Conservation (phyloP, 2,888 invertebrate genomes). For the Brachyptera risi region DNA sequence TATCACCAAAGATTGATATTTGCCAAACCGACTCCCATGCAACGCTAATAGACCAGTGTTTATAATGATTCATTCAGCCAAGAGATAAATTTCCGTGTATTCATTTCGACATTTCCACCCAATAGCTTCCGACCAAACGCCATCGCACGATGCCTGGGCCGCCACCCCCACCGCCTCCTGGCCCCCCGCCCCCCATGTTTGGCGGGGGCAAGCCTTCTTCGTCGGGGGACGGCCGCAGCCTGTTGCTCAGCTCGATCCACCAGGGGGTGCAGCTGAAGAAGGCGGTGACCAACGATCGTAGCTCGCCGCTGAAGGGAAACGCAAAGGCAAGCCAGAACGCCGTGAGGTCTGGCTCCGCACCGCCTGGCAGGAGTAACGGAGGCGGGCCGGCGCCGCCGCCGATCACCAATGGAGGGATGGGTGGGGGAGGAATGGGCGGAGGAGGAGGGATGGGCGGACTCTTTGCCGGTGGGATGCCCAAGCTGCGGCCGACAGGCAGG, state of each 20-base stretch:
- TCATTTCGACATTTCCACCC: too few species aligned
- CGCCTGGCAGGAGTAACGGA: background rate
- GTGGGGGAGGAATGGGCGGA: slow-evolving; percentile 52
- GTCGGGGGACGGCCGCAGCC: slow-evolving; percentile 56
- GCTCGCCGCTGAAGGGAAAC: slow-evolving; percentile 56
- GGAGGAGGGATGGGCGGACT: slow-evolving; percentile 56
- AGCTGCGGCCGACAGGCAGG: slow-evolving; percentile 65
- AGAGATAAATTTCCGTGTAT: too few species aligned
- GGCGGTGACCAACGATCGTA: slow-evolving; percentile 85
- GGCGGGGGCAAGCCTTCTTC: slow-evolving; percentile 45
- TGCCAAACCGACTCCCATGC: too few species aligned
- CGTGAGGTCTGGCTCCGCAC: background rate
- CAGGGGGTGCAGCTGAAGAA: slow-evolving; percentile 79
- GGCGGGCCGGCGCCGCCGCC: background rate
- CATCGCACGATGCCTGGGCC: background rate
- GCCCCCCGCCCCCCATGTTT: slow-evolving; percentile 54
- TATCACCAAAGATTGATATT: too few species aligned
- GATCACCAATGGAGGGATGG: background rate
- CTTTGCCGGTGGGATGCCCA: slow-evolving; percentile 80
- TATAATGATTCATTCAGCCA: too few species aligned
- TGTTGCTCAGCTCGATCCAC: slow-evolving; percentile 76
- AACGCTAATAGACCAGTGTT: too few species aligned
- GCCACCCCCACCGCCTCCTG: slow-evolving; percentile 50
- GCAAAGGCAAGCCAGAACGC: background rate
- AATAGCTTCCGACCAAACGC: too few species aligned